These are phyloP conservation scores for Carabus problematicus DNA, from an alignment of 2,888 invertebrate species.

Conservation along the genomic window DNA sequence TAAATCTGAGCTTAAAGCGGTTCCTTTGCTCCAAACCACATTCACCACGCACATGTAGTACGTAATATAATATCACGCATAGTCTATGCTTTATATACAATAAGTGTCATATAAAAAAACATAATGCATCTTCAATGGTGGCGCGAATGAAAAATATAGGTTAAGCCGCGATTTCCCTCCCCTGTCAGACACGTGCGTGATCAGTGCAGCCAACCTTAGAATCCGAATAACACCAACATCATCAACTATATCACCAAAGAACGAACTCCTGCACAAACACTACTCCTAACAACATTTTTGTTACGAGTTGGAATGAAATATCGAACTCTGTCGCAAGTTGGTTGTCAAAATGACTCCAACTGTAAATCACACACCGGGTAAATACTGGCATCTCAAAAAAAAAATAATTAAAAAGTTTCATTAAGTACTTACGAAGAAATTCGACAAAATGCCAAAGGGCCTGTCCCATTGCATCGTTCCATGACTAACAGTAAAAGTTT, in stretches of 20 bases:
- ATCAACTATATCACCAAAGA: too few relatives aligned
- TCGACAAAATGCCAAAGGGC: constrained; percentile 3
- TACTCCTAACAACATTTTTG: too few relatives aligned
- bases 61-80: constrained; percentile 16
- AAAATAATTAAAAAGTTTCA: constrained; percentile 40
- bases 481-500: too few relatives aligned
- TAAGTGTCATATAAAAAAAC: constrained; percentile 36
- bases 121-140: constrained; percentile 15
- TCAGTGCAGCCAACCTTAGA: neutral
- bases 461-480: neutral
- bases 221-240: too few relatives aligned
- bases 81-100: constrained; percentile 37
- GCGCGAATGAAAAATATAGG: constrained; percentile 37
- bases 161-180: constrained; percentile 32
- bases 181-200: constrained; percentile 26
- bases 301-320: constrained; percentile 29
- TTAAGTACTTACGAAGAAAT: constrained; percentile 33
- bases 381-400: constrained; percentile 19
- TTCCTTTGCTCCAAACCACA: neutral
- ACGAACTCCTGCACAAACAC: too few relatives aligned
- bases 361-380: constrained; percentile 21
- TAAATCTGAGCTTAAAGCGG: constrained; percentile 36
- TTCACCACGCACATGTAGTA: neutral
- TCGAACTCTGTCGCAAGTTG: constrained; percentile 12
- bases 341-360: constrained; percentile 23